These are phyloP conservation scores for Sthenelais limicola DNA, from an alignment of 2,888 invertebrate species.

Conservation along the genomic window DNA sequence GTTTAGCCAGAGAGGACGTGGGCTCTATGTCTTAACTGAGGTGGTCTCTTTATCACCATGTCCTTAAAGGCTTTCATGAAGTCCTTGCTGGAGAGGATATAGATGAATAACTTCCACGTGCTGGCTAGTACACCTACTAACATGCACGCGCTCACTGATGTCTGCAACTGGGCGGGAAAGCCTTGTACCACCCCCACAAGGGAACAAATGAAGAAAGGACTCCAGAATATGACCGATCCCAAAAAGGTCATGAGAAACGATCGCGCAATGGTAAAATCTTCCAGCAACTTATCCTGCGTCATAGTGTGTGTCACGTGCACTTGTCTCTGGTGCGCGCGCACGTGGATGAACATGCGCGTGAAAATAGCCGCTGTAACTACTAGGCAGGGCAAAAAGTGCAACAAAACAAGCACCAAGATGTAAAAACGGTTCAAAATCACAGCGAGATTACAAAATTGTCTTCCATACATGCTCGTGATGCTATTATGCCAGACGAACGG, in stretches of 20 bases:
- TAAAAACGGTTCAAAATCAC: slow-evolving; percentile 20
- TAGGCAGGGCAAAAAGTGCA: slow-evolving; percentile 34
- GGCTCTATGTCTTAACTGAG: too few relatives aligned
- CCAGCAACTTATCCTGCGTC: slow-evolving; percentile 34
- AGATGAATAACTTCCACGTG: not conserved
- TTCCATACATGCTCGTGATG: not conserved
- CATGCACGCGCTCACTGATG: slow-evolving; percentile 15
- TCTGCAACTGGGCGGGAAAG: slow-evolving; percentile 7
- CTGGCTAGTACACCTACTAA: slow-evolving; percentile 12
- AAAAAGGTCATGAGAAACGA: slow-evolving; percentile 12
- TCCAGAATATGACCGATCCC: slow-evolving; percentile 13
- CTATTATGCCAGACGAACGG: slow-evolving; percentile 33
- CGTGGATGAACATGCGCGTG: slow-evolving; percentile 33
- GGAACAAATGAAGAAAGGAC: slow-evolving; percentile 27
- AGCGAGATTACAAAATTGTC: not conserved
- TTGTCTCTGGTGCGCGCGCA: slow-evolving; percentile 35
- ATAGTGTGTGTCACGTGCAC: slow-evolving; percentile 42
- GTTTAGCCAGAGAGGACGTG: too few relatives aligned
- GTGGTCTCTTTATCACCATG: slow-evolving; percentile 9
- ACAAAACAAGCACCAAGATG: slow-evolving; percentile 4
- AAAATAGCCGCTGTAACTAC: slow-evolving; percentile 2
- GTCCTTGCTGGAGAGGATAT: slow-evolving; percentile 6
- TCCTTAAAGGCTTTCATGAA: slow-evolving; percentile 16
- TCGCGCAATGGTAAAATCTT: slow-evolving; percentile 5
- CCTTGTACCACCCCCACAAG: not conserved